phyloP scores from a whole-genome alignment of 2,113 vertebrate species.

The Pyxicephalus adspersus region DNA sequence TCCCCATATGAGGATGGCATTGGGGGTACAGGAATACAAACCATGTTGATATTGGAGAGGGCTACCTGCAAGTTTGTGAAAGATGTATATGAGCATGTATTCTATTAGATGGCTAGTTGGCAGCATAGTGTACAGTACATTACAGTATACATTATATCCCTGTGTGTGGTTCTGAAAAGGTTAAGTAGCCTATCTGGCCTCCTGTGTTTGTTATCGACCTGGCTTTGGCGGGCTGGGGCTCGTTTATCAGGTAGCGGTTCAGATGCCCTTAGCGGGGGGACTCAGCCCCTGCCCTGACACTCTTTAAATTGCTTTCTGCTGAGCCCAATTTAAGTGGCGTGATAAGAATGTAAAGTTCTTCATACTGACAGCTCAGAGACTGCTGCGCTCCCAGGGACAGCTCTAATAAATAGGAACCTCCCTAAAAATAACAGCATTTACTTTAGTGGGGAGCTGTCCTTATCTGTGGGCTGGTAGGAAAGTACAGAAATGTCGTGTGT shows the following conservation, averaged over 20 bases:
- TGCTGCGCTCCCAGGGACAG: constrained; percentile 57
- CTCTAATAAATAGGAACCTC: constrained; percentile 62
- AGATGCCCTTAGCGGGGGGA: constrained; percentile 56
- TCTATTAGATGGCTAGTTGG: no score
- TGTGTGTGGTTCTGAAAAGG: constrained; percentile 23
- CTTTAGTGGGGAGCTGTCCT: constrained; percentile 45
- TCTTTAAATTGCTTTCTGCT: constrained; percentile 62
- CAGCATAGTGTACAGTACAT: no score
- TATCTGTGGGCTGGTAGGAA: constrained; percentile 20
- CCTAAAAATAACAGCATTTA: constrained; percentile 51
- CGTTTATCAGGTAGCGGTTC: constrained; percentile 59
- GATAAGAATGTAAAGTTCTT: constrained; percentile 59
- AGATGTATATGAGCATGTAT: no score
- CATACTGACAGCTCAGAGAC: constrained; percentile 60
- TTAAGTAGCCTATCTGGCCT: constrained; percentile 51
- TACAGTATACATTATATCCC: neutral
- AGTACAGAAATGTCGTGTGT: constrained; percentile 21
- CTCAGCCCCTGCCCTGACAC: constrained; percentile 58
- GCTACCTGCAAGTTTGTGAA: no score
- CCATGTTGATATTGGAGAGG: no score
- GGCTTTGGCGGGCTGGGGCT: constrained; percentile 50
- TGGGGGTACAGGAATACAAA: no score
- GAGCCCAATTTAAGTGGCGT: constrained; percentile 60
- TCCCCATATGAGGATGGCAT: no score
- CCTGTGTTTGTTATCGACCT: constrained; percentile 55